Conservation (phyloP, 2,888 invertebrate genomes). For the Teinopalpus imperialis region DNA sequence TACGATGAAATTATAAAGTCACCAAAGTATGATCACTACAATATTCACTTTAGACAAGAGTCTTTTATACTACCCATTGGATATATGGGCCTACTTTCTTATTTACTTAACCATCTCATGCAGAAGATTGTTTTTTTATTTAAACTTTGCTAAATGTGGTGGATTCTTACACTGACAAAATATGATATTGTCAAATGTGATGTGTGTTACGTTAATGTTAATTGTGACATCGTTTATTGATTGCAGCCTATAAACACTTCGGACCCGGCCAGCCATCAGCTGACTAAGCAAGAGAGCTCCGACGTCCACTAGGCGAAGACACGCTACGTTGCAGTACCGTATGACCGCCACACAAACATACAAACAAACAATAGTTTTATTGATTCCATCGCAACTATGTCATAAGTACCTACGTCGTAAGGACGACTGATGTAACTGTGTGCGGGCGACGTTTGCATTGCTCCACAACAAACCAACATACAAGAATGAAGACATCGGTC, state of each 20-base stretch:
- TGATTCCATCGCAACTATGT: constrained; percentile 64
- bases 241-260: constrained; percentile 91
- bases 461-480: constrained; percentile 41
- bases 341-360: constrained; percentile 44
- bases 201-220: too few relatives aligned
- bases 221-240: too few relatives aligned
- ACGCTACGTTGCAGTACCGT: constrained; percentile 67
- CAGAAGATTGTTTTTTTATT: too few relatives aligned
- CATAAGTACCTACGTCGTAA: constrained; percentile 63
- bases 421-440: constrained; percentile 50
- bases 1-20: too few relatives aligned
- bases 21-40: too few relatives aligned
- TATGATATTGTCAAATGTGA: too few relatives aligned
- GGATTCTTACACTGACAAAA: too few relatives aligned
- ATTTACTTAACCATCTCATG: too few relatives aligned
- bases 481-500: not conserved
- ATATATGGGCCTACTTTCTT: too few relatives aligned
- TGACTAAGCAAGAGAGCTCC: constrained; percentile 89
- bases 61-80: too few relatives aligned
- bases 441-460: constrained; percentile 55
- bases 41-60: too few relatives aligned
- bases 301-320: constrained; percentile 86
- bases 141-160: too few relatives aligned
- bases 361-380: constrained; percentile 74
- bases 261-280: constrained; percentile 91